Conservation (phyloP, 2,797 vertebrate species). For the Phalanger gymnotis region DNA sequence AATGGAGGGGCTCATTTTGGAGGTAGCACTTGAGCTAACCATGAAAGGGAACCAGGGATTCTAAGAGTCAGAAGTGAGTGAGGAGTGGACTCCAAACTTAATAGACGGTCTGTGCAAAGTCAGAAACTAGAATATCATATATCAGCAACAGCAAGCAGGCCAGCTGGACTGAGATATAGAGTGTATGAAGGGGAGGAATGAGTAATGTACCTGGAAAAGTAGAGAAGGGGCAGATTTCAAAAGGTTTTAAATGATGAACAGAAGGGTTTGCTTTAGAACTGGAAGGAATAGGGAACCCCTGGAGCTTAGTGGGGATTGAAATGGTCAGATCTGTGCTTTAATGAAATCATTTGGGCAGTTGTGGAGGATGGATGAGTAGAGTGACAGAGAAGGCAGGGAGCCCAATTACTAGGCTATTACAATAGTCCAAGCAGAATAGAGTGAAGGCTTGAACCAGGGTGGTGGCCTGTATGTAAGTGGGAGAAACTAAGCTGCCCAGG, state of each 20-base stretch:
- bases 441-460: background rate
- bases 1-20: background rate
- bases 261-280: background rate
- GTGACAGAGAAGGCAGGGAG: background rate
- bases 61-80: background rate
- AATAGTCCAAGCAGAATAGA: background rate
- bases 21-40: background rate
- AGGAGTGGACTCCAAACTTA: background rate
- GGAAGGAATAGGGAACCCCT: background rate
- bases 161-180: background rate
- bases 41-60: background rate
- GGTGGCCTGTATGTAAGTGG: no score
- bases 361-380: background rate
- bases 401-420: background rate
- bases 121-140: background rate
- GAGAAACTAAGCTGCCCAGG: no score
- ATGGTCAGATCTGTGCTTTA: background rate
- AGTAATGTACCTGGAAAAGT: background rate
- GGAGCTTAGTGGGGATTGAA: background rate
- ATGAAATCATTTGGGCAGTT: background rate
- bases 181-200: background rate
- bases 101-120: background rate
- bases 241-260: background rate
- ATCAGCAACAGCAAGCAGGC: background rate
- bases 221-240: background rate